A percentile compares a stretch with the other conserved stretches of the same genome.
These are phyloP conservation scores for Campaea margaritaria DNA, from an alignment of 2,888 invertebrate genomes.

Conservation along the genomic window DNA sequence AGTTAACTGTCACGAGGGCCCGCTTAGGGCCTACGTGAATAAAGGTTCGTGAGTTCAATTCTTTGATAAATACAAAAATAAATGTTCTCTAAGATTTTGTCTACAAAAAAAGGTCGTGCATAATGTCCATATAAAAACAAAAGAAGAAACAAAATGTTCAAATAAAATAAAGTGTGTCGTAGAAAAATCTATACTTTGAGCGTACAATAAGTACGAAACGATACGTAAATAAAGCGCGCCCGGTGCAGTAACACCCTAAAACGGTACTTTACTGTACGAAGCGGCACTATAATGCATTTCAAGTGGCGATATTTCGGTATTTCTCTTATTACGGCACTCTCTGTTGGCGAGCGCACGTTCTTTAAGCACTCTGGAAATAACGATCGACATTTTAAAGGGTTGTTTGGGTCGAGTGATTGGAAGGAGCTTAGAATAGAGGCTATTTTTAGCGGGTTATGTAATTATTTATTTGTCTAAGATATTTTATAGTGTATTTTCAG, in stretches of 20 bases:
- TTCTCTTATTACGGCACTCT: constrained; percentile 10
- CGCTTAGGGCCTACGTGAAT: too few species aligned
- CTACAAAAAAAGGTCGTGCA: too few species aligned
- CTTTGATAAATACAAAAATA: too few species aligned
- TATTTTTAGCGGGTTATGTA: constrained; percentile 12
- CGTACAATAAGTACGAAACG: background rate
- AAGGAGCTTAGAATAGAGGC: constrained; percentile 3
- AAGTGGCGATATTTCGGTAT: constrained; percentile 37
- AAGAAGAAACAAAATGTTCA: too few species aligned
- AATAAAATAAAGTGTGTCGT: background rate
- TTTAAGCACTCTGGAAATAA: constrained; percentile 27
- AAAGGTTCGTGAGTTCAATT: too few species aligned
- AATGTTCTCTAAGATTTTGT: too few species aligned
- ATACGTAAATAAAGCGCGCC: background rate
- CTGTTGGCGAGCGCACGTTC: background rate
- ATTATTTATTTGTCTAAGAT: too few species aligned
- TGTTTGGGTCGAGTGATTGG: constrained; percentile 17
- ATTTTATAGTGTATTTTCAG: background rate
- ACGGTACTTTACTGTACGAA: background rate
- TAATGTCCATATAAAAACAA: too few species aligned
- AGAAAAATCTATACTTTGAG: background rate
- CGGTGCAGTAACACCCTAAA: background rate
- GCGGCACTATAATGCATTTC: constrained; percentile 26
- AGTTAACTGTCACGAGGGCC: too few species aligned
- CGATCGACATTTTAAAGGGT: constrained; percentile 27